Conservation (phyloP, 2,888 invertebrate genomes). For the Spatulosminthurus flaviceps region DNA sequence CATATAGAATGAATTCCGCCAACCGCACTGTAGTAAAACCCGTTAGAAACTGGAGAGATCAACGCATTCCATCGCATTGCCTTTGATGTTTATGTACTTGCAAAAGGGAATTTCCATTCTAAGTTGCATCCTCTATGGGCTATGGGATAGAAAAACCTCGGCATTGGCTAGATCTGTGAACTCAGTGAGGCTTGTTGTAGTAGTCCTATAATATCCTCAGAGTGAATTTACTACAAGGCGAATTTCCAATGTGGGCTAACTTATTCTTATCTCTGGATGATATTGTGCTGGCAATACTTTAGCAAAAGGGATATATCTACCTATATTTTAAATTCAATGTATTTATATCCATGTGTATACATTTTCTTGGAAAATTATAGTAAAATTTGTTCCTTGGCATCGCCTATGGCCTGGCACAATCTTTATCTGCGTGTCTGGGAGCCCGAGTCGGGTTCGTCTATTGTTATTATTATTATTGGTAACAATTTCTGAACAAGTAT, state of each 20-base stretch:
- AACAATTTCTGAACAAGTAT: no score
- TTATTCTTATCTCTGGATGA: no score
- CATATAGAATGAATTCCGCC: no score
- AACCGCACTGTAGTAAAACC: not conserved
- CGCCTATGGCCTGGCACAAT: slow-evolving; percentile 24
- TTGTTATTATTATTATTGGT: slow-evolving; percentile 20
- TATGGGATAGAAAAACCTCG: not conserved
- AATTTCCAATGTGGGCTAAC: no score
- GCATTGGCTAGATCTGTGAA: not conserved
- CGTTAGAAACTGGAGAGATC: slow-evolving; percentile 21
- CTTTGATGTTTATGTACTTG: slow-evolving; percentile 30
- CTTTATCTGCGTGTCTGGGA: slow-evolving; percentile 16
- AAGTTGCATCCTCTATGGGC: not conserved
- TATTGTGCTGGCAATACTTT: no score
- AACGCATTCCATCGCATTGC: slow-evolving; percentile 26
- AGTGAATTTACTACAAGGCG: no score
- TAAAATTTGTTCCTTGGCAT: not conserved
- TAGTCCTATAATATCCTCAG: no score
- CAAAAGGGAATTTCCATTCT: not conserved
- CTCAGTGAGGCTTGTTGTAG: no score
- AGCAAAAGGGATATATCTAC: no score
- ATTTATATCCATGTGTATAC: no score
- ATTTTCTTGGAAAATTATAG: not conserved
- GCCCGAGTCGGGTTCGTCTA: not conserved
- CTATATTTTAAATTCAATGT: no score